Percentiles rank a stretch among this genome's conserved stretches.
phyloP scores from a whole-genome alignment of 2,888 invertebrate species.

The Acanthosepion pharaonis region DNA sequence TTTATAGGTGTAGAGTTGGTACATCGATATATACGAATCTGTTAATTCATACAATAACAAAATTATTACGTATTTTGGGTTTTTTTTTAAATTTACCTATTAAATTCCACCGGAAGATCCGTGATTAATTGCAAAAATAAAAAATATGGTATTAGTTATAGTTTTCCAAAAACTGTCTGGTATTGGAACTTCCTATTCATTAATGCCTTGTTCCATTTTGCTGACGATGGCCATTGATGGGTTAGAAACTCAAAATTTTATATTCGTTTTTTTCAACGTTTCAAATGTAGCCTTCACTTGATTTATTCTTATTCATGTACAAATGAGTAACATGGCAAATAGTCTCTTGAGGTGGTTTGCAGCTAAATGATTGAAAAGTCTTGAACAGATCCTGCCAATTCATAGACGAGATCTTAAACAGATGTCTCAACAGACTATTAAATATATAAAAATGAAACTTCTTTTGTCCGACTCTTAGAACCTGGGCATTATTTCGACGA shows the following conservation, averaged over 20 bases:
- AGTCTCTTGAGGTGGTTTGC: neutral
- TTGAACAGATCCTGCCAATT: neutral
- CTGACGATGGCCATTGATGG: too few species aligned
- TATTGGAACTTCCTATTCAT: too few species aligned
- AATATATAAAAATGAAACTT: neutral
- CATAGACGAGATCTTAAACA: neutral
- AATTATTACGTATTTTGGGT: too few species aligned
- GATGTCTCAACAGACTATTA: neutral
- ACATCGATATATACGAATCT: too few species aligned
- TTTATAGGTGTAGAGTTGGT: too few species aligned
- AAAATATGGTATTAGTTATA: too few species aligned
- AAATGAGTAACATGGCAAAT: neutral
- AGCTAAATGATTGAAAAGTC: neutral
- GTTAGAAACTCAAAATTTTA: neutral
- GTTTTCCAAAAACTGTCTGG: too few species aligned
- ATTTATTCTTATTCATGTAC: neutral
- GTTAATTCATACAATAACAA: too few species aligned
- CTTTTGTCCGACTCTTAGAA: neutral
- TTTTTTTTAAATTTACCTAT: too few species aligned
- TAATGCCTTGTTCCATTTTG: too few species aligned
- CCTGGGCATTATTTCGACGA: neutral
- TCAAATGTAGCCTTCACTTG: neutral
- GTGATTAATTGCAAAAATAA: too few species aligned
- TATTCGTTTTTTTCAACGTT: neutral
- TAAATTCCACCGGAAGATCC: too few species aligned